phyloP scores from a whole-genome alignment of 2,888 invertebrate genomes.

The Bellardia pandia region DNA sequence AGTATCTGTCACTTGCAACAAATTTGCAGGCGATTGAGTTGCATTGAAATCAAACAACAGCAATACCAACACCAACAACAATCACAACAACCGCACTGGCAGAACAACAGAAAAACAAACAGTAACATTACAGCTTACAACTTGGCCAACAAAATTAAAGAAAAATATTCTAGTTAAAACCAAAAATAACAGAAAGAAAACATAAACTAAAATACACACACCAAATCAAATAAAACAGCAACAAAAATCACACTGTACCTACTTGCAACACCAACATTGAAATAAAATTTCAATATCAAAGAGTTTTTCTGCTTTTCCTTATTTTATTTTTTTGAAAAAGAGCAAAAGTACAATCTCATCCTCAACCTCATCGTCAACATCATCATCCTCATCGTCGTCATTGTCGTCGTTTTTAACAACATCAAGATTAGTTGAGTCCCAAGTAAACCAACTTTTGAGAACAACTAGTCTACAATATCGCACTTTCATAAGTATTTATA shows the following conservation, averaged over 20 bases:
- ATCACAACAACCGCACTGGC: conserved; percentile 45
- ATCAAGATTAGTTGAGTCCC: conserved; percentile 67
- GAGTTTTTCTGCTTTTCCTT: background rate
- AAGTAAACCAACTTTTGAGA: conserved; percentile 44
- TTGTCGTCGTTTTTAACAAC: conserved; percentile 61
- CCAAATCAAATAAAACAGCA: conserved; percentile 24
- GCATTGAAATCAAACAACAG: conserved; percentile 63
- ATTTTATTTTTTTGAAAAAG: conserved; percentile 9
- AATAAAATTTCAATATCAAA: conserved; percentile 68
- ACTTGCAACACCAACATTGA: conserved; percentile 36
- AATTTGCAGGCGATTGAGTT: conserved; percentile 74
- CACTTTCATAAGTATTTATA: conserved; percentile 30
- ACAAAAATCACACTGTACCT: conserved; percentile 54
- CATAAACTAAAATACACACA: conserved; percentile 44
- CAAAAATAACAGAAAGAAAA: conserved; percentile 26
- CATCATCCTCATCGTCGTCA: conserved; percentile 27
- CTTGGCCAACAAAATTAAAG: conserved; percentile 63
- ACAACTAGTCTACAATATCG: conserved; percentile 49
- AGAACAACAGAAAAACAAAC: conserved; percentile 67
- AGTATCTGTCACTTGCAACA: conserved; percentile 75
- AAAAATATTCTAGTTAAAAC: conserved; percentile 71
- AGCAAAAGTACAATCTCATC: conserved; percentile 53
- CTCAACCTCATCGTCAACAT: conserved; percentile 51
- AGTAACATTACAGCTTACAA: conserved; percentile 72
- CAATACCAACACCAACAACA: conserved; percentile 39